Evolutionary conservation across 2,113 vertebrate species (phyloP).

Genomic region (Scatophagus argus): DNA sequence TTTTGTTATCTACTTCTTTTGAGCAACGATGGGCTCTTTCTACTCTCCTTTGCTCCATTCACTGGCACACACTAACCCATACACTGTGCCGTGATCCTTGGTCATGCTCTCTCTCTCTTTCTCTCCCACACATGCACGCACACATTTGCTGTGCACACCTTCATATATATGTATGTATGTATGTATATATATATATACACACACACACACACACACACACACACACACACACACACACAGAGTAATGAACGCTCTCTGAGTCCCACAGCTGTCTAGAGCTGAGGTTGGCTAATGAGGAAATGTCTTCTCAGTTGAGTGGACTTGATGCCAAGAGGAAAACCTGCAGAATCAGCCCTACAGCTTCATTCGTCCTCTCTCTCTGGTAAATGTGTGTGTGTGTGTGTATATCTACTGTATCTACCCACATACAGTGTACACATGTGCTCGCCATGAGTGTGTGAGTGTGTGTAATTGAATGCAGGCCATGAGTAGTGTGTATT

Average conservation of each 20-base stretch:
- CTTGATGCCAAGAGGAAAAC: conserved; percentile 82
- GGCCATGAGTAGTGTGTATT: conserved; percentile 54
- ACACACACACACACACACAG: conserved; percentile 64
- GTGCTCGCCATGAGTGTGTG: conserved; percentile 43
- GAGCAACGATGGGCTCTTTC: conserved; percentile 22
- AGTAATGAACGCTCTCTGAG: conserved; percentile 70
- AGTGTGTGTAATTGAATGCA: conserved; percentile 43
- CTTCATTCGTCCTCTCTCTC: conserved; percentile 81
- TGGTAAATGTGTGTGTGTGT: conserved; percentile 44
- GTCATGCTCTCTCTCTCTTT: conserved; percentile 16
- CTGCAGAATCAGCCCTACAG: conserved; percentile 84
- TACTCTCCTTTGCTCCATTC: conserved; percentile 38
- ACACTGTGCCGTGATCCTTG: conserved; percentile 38
- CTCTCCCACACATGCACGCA: conserved; percentile 12
- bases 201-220: conserved; percentile 21
- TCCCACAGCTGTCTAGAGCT: conserved; percentile 82
- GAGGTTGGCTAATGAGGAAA: conserved; percentile 84
- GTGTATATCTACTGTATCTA: conserved; percentile 36
- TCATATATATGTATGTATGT: conserved; percentile 63
- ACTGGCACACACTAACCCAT: conserved; percentile 39
- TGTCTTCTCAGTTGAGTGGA: conserved; percentile 85
- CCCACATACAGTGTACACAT: conserved; percentile 43
- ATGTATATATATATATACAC: no score
- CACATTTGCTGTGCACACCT: conserved; percentile 53
- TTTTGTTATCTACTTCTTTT: conserved; percentile 47